Conservation (phyloP, 2,888 invertebrate species). For the Philopedon plagiatum region DNA sequence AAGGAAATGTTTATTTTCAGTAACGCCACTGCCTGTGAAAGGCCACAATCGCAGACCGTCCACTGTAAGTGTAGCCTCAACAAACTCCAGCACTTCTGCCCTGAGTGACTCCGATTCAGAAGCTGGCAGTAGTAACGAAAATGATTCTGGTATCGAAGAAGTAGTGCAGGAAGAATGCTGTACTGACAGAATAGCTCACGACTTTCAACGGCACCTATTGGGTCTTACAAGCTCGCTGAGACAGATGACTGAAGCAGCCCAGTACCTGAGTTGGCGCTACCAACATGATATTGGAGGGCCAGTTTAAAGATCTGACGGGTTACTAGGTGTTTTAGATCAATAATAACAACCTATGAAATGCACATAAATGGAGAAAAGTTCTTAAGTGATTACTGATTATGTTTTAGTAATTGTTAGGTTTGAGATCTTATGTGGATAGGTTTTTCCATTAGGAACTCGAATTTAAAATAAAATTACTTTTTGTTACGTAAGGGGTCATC, state of each 20-base stretch:
- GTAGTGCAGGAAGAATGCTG: constrained; percentile 69
- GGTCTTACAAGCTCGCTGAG: constrained; percentile 88
- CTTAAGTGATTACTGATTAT: constrained; percentile 9
- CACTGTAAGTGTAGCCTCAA: constrained; percentile 80
- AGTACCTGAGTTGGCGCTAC: constrained; percentile 89
- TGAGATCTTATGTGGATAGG: constrained; percentile 22
- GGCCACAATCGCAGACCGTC: constrained; percentile 80
- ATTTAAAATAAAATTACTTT: constrained; percentile 17
- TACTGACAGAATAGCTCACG: constrained; percentile 78
- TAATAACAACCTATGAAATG: constrained; percentile 26
- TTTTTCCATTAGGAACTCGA: constrained; percentile 8
- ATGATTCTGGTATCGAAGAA: constrained; percentile 85
- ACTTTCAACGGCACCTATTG: constrained; percentile 86
- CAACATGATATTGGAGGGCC: constrained; percentile 86
- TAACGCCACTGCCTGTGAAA: constrained; percentile 59
- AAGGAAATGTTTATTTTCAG: constrained; percentile 34
- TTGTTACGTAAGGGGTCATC: too few relatives aligned
- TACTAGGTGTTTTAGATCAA: constrained; percentile 40
- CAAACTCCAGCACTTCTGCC: constrained; percentile 73
- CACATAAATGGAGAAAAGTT: constrained; percentile 39
- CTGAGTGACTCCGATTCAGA: constrained; percentile 86
- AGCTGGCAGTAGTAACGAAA: constrained; percentile 74
- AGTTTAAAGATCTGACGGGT: constrained; percentile 52
- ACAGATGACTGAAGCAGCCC: constrained; percentile 90
- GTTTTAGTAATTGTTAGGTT: constrained; percentile 22